Evolutionary conservation across 2,888 invertebrate genomes (phyloP).

Genomic region (Apotomis turbidana): DNA sequence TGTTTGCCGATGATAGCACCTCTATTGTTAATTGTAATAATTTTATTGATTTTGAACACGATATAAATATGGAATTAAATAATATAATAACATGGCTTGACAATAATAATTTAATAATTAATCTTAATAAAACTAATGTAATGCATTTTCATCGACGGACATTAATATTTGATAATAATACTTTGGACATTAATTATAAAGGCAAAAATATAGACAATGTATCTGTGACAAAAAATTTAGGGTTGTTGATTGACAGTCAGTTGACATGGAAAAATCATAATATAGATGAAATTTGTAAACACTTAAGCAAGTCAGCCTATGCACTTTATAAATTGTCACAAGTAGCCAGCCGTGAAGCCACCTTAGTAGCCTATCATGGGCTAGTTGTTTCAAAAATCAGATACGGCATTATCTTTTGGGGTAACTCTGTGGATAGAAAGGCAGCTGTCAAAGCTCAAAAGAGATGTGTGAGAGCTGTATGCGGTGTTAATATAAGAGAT

Average conservation of each 20-base stretch:
- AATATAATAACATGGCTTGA: not conserved
- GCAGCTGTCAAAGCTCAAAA: not conserved
- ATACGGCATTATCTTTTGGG: not conserved
- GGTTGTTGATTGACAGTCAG: not conserved
- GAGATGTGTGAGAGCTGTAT: not conserved
- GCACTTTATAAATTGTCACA: not conserved
- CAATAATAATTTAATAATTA: not conserved
- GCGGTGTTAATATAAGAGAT: not conserved
- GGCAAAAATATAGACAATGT: no score
- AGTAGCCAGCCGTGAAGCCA: not conserved
- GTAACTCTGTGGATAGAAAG: not conserved
- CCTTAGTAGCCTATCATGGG: not conserved
- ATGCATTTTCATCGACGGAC: conserved; percentile 1
- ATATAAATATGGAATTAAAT: not conserved
- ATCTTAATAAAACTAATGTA: not conserved
- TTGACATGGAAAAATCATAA: not conserved
- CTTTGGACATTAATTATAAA: not conserved
- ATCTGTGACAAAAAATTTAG: not conserved
- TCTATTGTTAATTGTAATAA: not conserved
- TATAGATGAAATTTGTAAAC: not conserved
- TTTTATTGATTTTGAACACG: not conserved
- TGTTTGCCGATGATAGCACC: conserved; percentile 8
- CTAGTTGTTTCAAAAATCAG: not conserved
- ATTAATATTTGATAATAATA: not conserved
- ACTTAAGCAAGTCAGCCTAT: not conserved